These are phyloP conservation scores for Atrichornis clamosus DNA, from an alignment of 2,113 vertebrate genomes.

Conservation along the genomic window DNA sequence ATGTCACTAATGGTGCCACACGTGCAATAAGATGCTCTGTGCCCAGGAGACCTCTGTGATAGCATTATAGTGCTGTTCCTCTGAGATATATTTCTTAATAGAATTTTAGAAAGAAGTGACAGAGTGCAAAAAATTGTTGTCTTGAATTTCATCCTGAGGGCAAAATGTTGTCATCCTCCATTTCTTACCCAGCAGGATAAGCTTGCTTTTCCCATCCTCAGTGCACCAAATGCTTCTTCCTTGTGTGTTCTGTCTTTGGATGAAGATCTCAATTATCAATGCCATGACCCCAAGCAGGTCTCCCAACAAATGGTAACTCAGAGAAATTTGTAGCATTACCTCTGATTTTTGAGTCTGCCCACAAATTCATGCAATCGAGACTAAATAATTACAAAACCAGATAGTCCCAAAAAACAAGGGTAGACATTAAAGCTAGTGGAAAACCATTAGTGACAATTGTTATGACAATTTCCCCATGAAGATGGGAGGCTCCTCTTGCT, in stretches of 20 bases:
- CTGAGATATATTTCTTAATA: background rate
- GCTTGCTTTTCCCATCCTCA: background rate
- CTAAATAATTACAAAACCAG: background rate
- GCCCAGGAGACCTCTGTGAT: background rate
- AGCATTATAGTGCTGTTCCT: background rate
- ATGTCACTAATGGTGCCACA: background rate
- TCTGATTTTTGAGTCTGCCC: background rate
- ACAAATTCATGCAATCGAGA: rapidly evolving
- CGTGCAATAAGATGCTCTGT: rapidly evolving
- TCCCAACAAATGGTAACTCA: background rate
- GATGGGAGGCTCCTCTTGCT: background rate
- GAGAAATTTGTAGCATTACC: background rate
- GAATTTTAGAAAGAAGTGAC: background rate
- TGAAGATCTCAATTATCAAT: background rate
- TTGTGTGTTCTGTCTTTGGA: rapidly evolving
- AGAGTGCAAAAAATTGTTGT: background rate
- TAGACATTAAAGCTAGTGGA: background rate
- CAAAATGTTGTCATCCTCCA: background rate
- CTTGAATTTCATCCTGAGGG: background rate
- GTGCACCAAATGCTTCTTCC: background rate
- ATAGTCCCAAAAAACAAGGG: background rate
- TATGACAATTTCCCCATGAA: background rate
- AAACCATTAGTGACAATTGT: background rate
- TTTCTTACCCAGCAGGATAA: background rate
- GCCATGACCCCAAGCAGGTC: rapidly evolving